Base-by-base conservation (phyloP, 1,140 invertebrate genomes). In the Adoxophyes honmai region DNA sequence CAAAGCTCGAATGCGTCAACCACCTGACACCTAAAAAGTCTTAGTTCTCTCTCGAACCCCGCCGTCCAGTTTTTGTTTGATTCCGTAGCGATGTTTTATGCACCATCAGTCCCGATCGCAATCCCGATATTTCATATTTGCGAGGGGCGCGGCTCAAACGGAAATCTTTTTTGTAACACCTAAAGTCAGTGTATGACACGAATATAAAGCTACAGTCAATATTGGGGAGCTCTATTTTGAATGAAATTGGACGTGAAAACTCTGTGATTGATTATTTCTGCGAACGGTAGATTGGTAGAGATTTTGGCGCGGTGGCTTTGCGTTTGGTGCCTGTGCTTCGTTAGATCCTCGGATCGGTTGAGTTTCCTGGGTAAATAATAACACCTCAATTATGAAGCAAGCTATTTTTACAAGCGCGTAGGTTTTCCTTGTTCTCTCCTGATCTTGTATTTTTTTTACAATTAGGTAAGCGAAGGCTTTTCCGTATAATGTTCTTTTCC, bases 51-150 rank as follows among this genome's bases (percentile, higher is more conserved):
- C 10, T 52, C 56, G 57, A 57, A 81, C 70, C 60, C 60, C 16
- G 7, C 61, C 55, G 34, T 73, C 65, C 70, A 60, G 39, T 58
- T 66, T 65, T 10, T 73, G 70, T 75, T 73, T 73, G 75, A 74
- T 67, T 65, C 48, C 53, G 11, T 68, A 39, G 59, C 65, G 60
- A 81, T 79, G 70, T 81, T 77, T 75, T 80, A 82, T 80, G 81
- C 81, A 73, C 76, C 79, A 81, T 79, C 78, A 78, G 75, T 55
- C 66, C 64, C 67, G 66, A 55, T 59, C 52, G 48, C 61, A 73
- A 48, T 57, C 57, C 57, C 68, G 66, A 71, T 75, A 64, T 72
- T 69, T 72, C 66, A 71, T 84, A 75, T 84, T 84, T 81, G 75
- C 77, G 73, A 54, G 56, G 57, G 34, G 39, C 51, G 64, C 60